Conservation (phyloP, 92 coral and sea anemone genomes). For the Metridium senile region DNA sequence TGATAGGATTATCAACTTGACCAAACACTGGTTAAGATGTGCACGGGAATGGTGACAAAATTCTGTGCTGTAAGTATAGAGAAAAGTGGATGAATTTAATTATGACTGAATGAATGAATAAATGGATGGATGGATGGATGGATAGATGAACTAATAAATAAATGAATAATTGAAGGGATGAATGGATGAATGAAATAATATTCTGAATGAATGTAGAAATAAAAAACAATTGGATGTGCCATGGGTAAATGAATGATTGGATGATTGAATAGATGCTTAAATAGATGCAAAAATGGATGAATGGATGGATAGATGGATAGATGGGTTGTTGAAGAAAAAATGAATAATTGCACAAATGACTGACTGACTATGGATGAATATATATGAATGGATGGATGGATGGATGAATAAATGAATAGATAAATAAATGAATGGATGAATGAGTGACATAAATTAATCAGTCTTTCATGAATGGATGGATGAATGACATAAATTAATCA, state of each 20-base stretch:
- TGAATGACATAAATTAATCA: too few relatives aligned
- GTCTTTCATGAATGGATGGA: not conserved
- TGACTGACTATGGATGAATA: not conserved
- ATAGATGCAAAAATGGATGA: not conserved
- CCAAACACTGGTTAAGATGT: conserved; percentile 74
- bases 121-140: too few relatives aligned
- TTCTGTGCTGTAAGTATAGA: conserved; percentile 73
- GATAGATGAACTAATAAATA: too few relatives aligned
- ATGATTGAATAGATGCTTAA: not conserved
- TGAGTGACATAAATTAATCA: not conserved
- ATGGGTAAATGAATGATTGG: not conserved
- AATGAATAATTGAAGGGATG: too few relatives aligned
- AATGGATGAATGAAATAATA: too few relatives aligned
- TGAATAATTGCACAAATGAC: not conserved
- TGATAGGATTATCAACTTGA: conserved; percentile 89
- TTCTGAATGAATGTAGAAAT: too few relatives aligned
- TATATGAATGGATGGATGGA: not conserved
- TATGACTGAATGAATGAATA: too few relatives aligned
- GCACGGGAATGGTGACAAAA: conserved; percentile 86
- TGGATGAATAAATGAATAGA: not conserved
- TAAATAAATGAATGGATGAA: not conserved
- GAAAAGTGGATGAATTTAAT: too few relatives aligned
- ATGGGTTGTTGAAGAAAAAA: not conserved
- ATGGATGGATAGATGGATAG: not conserved
- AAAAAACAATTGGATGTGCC: not conserved